A percentile compares a stretch with the other conserved stretches of the same genome.
Conservation (phyloP, 35 echinoderm and acorn worm species). For the Strongylocentrotus purpuratus region DNA sequence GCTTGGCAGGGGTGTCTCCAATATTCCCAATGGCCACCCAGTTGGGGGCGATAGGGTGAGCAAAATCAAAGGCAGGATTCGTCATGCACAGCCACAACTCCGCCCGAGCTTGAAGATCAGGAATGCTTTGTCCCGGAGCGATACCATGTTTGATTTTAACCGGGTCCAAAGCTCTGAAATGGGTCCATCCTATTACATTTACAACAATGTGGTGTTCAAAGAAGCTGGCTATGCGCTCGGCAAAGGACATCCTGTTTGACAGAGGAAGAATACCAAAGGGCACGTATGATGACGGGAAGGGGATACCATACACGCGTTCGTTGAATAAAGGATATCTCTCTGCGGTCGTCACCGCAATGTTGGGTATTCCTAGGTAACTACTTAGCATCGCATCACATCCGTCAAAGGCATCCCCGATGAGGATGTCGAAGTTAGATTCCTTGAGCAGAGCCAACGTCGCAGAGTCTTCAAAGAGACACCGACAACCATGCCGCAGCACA, state of each 20-base stretch:
- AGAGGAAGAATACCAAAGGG: conserved; percentile 22
- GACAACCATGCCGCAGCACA: background rate
- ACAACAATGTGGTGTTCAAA: background rate
- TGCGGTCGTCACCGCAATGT: conserved; percentile 10
- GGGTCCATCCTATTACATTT: background rate
- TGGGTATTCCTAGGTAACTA: conserved; percentile 6
- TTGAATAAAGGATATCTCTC: background rate
- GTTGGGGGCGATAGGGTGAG: background rate
- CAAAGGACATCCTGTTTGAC: background rate
- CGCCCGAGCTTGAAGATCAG: background rate
- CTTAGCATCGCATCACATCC: background rate
- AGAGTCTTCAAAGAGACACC: background rate
- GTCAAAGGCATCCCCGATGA: background rate
- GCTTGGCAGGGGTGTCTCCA: background rate
- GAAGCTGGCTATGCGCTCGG: background rate
- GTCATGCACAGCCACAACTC: conserved; percentile 19
- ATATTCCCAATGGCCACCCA: background rate
- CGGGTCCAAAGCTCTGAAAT: background rate
- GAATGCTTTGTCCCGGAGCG: background rate
- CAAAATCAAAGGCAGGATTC: background rate
- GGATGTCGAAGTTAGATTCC: conserved; percentile 6
- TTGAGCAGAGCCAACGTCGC: background rate
- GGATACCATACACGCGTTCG: conserved; percentile 25
- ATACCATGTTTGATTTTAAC: background rate
- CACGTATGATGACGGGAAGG: conserved; percentile 26